Base-by-base conservation (phyloP, 2,113 vertebrate species). In the Phalacrocorax brasilianus region DNA sequence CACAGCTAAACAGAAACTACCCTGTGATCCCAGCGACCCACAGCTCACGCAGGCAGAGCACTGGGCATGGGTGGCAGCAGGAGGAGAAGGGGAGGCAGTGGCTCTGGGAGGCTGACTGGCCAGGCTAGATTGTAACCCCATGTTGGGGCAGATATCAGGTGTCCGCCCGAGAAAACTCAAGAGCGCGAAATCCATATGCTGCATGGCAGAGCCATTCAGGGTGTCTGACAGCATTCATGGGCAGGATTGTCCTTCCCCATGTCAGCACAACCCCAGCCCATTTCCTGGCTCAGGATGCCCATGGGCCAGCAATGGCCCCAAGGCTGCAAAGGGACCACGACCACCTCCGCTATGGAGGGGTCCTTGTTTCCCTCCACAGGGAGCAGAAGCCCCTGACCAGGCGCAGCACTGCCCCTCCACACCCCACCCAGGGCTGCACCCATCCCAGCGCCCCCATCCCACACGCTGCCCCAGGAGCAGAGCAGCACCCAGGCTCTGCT, bases 381-480 rank as follows among this genome's bases (percentile, higher is more conserved):
- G 22, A n/a, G 6, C 16, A 49, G 45, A 58, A 88, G 32, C 22
- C 47, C 27, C 24, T 35, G 9, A 26, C 26, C 53, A 52, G 22
- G 9, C 1, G 0, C 19, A 18, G 63, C 1, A 1, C n/a, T 38
- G 52, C 33, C 17, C 28, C 42, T 85, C 19, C 32, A 30, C 2
- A 6, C 8, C 23, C 15, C 12, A 11, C 9, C 24, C 23, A 20
- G 32, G 44, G 14, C 59, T 77, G 58, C 14, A 14, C 13, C 15
- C 61, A 23, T 1, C 23, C 55, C 0, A 0, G 42, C 68, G 26
- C 8, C 24, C 55, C 6, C 40, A 52, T 35, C 33, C 18, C 49
- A 33, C 1, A 1, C 0, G 0, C 38, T 20, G 27, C 9, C 53
- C 44, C 0, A 0, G 35, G 22, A 59, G 18, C 3, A 0, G 14